Percentiles rank a stretch among this genome's conserved stretches.
Conservation (phyloP, 2,797 vertebrate genomes). For the Pseudochaenichthys georgianus region DNA sequence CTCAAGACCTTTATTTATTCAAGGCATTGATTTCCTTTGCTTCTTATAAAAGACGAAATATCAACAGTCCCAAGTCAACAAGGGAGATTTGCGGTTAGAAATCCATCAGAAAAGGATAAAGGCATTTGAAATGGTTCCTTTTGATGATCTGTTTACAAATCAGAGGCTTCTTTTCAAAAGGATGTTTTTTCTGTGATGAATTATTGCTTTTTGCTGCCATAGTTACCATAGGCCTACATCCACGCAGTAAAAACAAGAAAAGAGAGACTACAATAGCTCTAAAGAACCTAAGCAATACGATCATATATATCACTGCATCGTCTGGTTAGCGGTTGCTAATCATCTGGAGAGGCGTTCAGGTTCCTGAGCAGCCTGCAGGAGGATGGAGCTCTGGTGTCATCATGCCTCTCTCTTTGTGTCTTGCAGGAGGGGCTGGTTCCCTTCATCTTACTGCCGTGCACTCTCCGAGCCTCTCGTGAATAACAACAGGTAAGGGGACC, state of each 20-base stretch:
- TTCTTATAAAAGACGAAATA: conserved; percentile 1
- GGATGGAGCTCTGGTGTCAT: conserved; percentile 23
- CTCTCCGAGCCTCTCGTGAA: conserved; percentile 88
- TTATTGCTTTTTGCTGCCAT: conserved; percentile 8
- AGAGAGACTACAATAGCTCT: background rate
- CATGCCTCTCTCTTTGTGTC: conserved; percentile 43
- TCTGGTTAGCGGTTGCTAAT: background rate
- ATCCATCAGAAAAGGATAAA: background rate
- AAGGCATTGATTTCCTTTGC: conserved; percentile 13
- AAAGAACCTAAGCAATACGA: background rate
- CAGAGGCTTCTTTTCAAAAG: background rate
- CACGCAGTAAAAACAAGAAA: background rate
- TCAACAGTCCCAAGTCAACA: conserved; percentile 1
- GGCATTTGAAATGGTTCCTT: background rate
- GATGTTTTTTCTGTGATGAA: background rate
- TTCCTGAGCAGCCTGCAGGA: background rate
- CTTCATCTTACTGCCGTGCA: conserved; percentile 91
- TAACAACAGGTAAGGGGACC: conserved; percentile 87
- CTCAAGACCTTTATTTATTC: conserved; percentile 3
- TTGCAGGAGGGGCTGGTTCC: conserved; percentile 97
- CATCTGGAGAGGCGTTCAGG: conserved; percentile 20
- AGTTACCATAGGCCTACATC: conserved; percentile 11
- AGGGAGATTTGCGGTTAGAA: background rate
- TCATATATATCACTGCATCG: background rate
- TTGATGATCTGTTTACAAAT: background rate